Conservation (phyloP, 1,140 invertebrate species). For the Brachystomella parvula region DNA sequence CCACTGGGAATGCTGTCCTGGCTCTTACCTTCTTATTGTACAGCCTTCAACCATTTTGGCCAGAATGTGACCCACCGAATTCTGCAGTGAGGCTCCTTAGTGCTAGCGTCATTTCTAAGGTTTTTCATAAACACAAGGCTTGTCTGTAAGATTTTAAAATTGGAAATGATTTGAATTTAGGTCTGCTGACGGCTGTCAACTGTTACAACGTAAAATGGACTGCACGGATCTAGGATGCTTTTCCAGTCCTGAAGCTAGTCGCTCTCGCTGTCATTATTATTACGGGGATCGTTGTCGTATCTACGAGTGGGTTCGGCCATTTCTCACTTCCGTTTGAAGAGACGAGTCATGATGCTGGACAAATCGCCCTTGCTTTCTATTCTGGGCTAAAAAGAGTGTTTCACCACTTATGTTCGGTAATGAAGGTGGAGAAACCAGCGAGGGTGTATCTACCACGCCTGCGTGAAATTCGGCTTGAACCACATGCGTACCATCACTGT, state of each 20-base stretch:
- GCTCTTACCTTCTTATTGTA: slow-evolving; percentile 85
- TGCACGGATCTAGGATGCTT: slow-evolving; percentile 83
- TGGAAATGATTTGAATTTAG: slow-evolving; percentile 49
- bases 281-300: slow-evolving; percentile 59
- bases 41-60: slow-evolving; percentile 73
- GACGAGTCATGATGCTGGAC: slow-evolving; percentile 47
- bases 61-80: slow-evolving; percentile 60
- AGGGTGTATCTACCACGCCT: neutral
- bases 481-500: neutral
- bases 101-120: slow-evolving; percentile 62
- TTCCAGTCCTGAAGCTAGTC: slow-evolving; percentile 85
- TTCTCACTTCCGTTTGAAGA: slow-evolving; percentile 51
- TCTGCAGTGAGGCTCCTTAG: slow-evolving; percentile 61
- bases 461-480: neutral
- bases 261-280: slow-evolving; percentile 81
- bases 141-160: neutral
- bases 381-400: slow-evolving; percentile 48
- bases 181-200: slow-evolving; percentile 86
- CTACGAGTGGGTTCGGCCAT: slow-evolving; percentile 47
- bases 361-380: slow-evolving; percentile 56
- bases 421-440: neutral
- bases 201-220: slow-evolving; percentile 94
- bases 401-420: neutral
- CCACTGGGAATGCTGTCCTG: slow-evolving; percentile 84
- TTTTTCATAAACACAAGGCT: neutral